Evolutionary conservation across 1,140 invertebrate species (phyloP), one percentile per base, ranked within the genome.

Genomic region (Bombus picipes): DNA sequence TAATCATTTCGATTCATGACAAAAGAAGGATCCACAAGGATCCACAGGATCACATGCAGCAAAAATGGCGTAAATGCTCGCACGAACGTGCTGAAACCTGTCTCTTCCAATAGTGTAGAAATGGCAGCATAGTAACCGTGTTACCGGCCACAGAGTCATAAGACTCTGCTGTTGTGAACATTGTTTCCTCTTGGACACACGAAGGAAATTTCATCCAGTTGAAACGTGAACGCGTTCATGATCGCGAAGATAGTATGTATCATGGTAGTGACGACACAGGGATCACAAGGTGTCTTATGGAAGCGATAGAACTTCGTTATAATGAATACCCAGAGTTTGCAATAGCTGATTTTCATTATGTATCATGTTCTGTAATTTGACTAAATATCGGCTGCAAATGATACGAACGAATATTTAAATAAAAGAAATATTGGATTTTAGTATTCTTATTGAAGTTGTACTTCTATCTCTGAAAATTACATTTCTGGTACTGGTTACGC

Each of bases 131-230:
- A 34, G 76, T 65, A 87, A 83, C 73, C 37, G 41, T 41, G 62
- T 77, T 80, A 66, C 47, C 32, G 73, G 22, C 18, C 13, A 37
- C 70, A 25, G 18, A 77, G 57, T 77, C 75, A 28, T 77, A 77
- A 77, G 57, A 34, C 15, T 62, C 28, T 37, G 4, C 18, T 32
- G 39, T 37, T 79, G 78, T 53, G 77, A 66, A 47, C 62, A 70
- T 80, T 32, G 77, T 70, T 68, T 68, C 47, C 34, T 28, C 53
- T 34, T 15, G 32, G 28, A 73, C 39, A 73, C 25, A 34, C 28
- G 43, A 12, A 66, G 62, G 76, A 66, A 79, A 79, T 79, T 79
- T 62, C 62, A 79, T 79, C 76, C 62, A n/a, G 39, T 43, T 66
- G 76, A 66, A 78, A 78, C 76, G 37, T 25, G 57, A 79, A 79